phyloP scores from a whole-genome alignment of 2,797 vertebrate genomes.

The Agapornis canus region DNA sequence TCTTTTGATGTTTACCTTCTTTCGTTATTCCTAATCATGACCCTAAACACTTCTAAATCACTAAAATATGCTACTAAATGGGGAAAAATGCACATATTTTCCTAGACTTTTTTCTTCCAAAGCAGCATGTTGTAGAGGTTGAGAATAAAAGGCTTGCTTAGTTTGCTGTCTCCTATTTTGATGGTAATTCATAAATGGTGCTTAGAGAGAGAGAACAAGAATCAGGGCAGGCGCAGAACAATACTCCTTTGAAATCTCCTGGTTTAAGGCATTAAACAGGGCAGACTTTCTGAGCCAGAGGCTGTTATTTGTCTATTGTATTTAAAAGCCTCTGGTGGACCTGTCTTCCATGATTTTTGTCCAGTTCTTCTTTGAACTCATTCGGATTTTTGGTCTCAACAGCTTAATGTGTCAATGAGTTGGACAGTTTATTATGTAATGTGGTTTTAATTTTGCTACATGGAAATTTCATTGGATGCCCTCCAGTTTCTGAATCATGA shows the following conservation, averaged over 20 bases:
- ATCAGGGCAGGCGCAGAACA: neutral
- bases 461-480: neutral
- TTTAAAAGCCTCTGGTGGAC: neutral
- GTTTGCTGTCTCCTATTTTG: neutral
- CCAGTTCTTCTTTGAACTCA: neutral
- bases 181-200: neutral
- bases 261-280: slow-evolving; percentile 18
- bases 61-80: neutral
- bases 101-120: neutral
- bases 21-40: neutral
- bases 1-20: neutral
- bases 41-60: neutral
- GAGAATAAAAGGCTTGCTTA: neutral
- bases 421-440: neutral
- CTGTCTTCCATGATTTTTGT: neutral
- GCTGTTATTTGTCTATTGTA: neutral
- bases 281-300: neutral
- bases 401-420: neutral
- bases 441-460: neutral
- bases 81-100: neutral
- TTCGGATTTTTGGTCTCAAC: neutral
- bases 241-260: neutral
- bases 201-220: neutral
- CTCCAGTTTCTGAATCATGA: neutral
- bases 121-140: neutral